A percentile compares a stretch with the other conserved stretches of the same genome.
phyloP scores from a whole-genome alignment of 2,888 invertebrate genomes.

The Balanococcus diminutus region DNA sequence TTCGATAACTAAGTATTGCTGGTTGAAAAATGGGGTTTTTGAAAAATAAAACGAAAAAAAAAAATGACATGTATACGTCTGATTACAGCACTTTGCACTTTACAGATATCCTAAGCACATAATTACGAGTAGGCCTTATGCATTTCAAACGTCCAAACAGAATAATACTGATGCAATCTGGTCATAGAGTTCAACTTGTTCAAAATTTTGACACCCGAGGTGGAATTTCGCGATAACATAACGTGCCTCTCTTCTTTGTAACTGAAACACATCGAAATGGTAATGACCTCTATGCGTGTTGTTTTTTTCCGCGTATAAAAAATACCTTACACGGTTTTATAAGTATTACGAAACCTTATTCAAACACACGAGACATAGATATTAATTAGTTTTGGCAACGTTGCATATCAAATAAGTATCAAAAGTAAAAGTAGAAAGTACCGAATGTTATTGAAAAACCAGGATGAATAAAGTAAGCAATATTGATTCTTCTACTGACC shows the following conservation, averaged over 20 bases:
- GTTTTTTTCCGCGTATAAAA: conserved; percentile 4
- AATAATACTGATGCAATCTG: conserved; percentile 32
- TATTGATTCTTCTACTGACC: not conserved
- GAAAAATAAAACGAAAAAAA: not conserved
- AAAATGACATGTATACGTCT: not conserved
- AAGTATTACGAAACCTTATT: conserved; percentile 9
- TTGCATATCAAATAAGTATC: conserved; percentile 12
- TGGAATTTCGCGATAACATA: not conserved
- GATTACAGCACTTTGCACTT: not conserved
- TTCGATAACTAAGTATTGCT: not conserved
- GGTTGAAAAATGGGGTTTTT: not conserved
- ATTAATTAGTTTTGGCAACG: conserved; percentile 41
- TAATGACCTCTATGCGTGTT: conserved; percentile 2
- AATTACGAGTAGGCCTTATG: not conserved
- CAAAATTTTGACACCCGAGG: conserved; percentile 22
- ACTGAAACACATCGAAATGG: not conserved
- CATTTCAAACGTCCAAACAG: not conserved
- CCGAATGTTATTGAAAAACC: conserved; percentile 36
- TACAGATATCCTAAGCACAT: not conserved
- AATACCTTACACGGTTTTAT: not conserved
- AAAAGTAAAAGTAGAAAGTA: conserved; percentile 53
- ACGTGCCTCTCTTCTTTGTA: too few species aligned
- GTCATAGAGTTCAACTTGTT: conserved; percentile 14
- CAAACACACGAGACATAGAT: not conserved
- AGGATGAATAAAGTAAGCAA: conserved; percentile 35